Evolutionary conservation across 1,140 invertebrate genomes (phyloP).

Genomic region (Aplysia californica): DNA sequence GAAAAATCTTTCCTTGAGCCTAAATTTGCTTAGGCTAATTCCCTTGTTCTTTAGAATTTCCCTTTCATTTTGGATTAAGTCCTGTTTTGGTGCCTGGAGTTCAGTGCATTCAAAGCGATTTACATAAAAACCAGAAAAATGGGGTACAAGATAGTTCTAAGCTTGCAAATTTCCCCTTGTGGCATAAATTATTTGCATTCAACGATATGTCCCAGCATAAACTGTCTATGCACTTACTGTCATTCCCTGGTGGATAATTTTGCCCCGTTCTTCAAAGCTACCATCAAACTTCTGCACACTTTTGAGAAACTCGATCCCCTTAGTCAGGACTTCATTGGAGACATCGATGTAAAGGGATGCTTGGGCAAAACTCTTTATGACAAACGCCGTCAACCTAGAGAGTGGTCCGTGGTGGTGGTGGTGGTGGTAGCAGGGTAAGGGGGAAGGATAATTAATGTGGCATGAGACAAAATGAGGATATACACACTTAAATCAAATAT

Average conservation of each 20-base stretch:
- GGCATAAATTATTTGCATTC: neutral
- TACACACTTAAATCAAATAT: too few relatives aligned
- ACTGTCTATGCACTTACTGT: slow-evolving; percentile 30
- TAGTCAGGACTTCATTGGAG: slow-evolving; percentile 76
- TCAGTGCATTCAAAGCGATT: neutral
- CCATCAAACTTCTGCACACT: slow-evolving; percentile 81
- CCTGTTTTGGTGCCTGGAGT: neutral
- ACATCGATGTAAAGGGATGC: slow-evolving; percentile 73
- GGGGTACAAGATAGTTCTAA: neutral
- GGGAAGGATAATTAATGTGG: too few relatives aligned
- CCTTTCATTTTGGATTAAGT: neutral
- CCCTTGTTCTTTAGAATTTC: neutral
- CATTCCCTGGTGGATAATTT: slow-evolving; percentile 57
- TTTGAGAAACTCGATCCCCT: slow-evolving; percentile 82
- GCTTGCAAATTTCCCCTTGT: neutral
- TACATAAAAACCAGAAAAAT: too few relatives aligned
- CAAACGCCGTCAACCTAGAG: slow-evolving; percentile 84
- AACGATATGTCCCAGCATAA: neutral
- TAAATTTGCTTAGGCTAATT: too few relatives aligned
- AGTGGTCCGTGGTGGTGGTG: too few relatives aligned
- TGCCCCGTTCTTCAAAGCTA: slow-evolving; percentile 74
- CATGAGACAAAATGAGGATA: too few relatives aligned
- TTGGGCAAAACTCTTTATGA: slow-evolving; percentile 84
- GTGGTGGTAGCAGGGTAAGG: too few relatives aligned
- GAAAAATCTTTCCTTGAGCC: too few relatives aligned